phyloP scores from a whole-genome alignment of 2,888 invertebrate species.

The Dolichomitus sp. region DNA sequence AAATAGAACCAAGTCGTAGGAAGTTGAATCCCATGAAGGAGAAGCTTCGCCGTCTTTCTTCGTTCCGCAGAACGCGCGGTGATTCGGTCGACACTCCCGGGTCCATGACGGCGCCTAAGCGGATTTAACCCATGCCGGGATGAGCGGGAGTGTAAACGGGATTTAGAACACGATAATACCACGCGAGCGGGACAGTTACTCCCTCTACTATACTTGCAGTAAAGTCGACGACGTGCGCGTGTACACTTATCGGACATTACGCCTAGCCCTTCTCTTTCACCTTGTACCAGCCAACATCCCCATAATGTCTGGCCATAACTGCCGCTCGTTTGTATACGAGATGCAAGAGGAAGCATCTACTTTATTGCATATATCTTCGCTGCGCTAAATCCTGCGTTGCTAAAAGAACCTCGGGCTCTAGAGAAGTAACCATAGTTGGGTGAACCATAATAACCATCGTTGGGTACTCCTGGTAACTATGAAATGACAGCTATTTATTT shows the following conservation, averaged over 20 bases:
- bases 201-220: slow-evolving; percentile 5
- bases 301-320: background rate
- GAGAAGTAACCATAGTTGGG: too few relatives aligned
- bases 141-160: slow-evolving; percentile 70
- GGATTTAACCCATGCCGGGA: slow-evolving; percentile 64
- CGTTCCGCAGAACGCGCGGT: slow-evolving; percentile 49
- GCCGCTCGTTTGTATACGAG: background rate
- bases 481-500: too few relatives aligned
- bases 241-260: slow-evolving; percentile 56
- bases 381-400: too few relatives aligned
- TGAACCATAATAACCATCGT: too few relatives aligned
- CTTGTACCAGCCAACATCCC: background rate
- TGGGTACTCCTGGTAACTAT: too few relatives aligned
- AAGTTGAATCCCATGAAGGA: background rate
- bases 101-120: slow-evolving; percentile 63
- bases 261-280: background rate
- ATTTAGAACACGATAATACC: slow-evolving; percentile 71
- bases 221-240: slow-evolving; percentile 51
- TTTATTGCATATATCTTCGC: background rate
- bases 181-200: slow-evolving; percentile 23
- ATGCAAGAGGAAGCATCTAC: background rate
- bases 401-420: too few relatives aligned
- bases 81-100: slow-evolving; percentile 58
- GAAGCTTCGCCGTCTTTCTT: slow-evolving; percentile 44
- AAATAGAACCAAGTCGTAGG: slow-evolving; percentile 15